Percentiles rank a stretch among this genome's conserved stretches.
These are phyloP conservation scores for Lymantria dispar DNA, from an alignment of 2,888 invertebrate genomes.

Conservation along the genomic window DNA sequence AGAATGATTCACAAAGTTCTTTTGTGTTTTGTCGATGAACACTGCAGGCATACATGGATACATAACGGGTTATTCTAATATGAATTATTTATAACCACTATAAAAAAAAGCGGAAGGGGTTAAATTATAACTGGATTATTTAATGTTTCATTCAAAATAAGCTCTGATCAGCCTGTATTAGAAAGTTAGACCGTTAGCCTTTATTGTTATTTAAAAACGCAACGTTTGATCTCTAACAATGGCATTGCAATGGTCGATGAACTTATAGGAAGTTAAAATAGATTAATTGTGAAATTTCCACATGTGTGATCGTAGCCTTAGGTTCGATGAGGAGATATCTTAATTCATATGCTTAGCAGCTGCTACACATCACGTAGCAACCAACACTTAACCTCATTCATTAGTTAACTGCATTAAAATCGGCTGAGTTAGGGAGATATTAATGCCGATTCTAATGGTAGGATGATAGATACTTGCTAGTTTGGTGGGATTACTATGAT, in stretches of 20 bases:
- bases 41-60: conserved; percentile 30
- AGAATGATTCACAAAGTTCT: conserved; percentile 42
- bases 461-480: conserved; percentile 27
- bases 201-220: conserved; percentile 38
- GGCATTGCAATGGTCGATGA: conserved; percentile 34
- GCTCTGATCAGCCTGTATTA: conserved; percentile 38
- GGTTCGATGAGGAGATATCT: conserved; percentile 40
- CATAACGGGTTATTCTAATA: conserved; percentile 55
- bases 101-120: conserved; percentile 45
- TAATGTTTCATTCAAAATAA: conserved; percentile 44
- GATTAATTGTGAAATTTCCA: conserved; percentile 34
- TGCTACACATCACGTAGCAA: conserved; percentile 65
- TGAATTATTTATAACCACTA: conserved; percentile 48
- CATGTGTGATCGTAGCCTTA: conserved; percentile 47
- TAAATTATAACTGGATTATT: conserved; percentile 44
- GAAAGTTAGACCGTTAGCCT: conserved; percentile 46
- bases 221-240: conserved; percentile 45
- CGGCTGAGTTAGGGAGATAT: conserved; percentile 40
- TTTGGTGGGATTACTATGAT: conserved; percentile 61
- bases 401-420: conserved; percentile 70
- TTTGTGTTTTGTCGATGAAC: conserved; percentile 29
- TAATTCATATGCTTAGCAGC: conserved; percentile 65
- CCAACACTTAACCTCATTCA: conserved; percentile 74
- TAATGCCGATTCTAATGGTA: conserved; percentile 18
- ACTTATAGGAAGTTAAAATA: conserved; percentile 34